Percentiles rank a stretch among this genome's conserved stretches.
These are phyloP conservation scores for Plecotus auritus DNA, from an alignment of 2,113 vertebrate genomes.

Conservation along the genomic window DNA sequence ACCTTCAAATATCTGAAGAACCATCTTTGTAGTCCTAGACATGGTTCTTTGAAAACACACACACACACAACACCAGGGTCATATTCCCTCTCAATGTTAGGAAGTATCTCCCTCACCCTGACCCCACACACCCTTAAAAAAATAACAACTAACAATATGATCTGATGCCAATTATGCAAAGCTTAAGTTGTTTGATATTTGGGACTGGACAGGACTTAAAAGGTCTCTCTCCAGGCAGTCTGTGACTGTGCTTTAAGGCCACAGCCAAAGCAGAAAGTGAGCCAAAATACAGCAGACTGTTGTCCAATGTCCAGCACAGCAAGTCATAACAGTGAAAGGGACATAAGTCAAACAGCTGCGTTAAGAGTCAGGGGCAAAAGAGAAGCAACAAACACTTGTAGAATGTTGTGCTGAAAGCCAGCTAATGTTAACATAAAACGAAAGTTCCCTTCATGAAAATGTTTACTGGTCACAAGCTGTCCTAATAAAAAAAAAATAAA, in stretches of 20 bases:
- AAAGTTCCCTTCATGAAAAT: neutral
- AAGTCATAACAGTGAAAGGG: neutral
- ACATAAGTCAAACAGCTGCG: neutral
- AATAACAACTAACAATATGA: conserved; percentile 48
- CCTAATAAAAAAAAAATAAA: neutral
- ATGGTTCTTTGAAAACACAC: neutral
- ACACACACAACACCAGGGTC: neutral
- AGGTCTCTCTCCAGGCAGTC: neutral
- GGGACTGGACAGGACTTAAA: neutral
- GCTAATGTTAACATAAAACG: neutral
- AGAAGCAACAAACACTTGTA: neutral
- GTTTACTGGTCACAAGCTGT: neutral
- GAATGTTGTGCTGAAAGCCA: neutral
- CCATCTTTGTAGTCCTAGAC: conserved; percentile 42
- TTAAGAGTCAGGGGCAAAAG: neutral
- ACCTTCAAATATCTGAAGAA: conserved; percentile 1
- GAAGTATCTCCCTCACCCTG: conserved; percentile 17
- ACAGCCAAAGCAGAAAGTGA: neutral
- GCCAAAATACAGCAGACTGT: neutral
- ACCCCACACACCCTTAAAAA: conserved; percentile 18
- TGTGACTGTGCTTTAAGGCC: neutral
- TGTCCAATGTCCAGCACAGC: neutral
- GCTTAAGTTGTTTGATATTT: conserved; percentile 2
- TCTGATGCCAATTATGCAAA: neutral
- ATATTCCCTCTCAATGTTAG: conserved; percentile 46